Percentiles rank a stretch among this genome's conserved stretches.
Conservation (phyloP, 2,888 invertebrate species). For the Luperina testacea region DNA sequence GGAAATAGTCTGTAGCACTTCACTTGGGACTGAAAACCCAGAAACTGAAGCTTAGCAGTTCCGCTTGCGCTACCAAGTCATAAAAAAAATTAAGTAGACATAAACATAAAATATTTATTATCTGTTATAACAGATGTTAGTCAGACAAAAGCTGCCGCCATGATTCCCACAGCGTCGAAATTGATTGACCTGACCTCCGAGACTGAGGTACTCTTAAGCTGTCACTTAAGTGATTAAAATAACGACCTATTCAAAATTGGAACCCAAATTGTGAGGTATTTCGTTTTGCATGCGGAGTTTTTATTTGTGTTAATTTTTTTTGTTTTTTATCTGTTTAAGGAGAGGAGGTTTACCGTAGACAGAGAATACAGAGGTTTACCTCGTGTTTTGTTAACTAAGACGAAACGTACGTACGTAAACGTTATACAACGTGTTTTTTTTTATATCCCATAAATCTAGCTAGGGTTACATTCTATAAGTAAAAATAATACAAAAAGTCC, state of each 20-base stretch:
- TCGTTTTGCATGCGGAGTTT: slow-evolving; percentile 26
- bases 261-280: slow-evolving; percentile 31
- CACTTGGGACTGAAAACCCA: background rate
- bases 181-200: slow-evolving; percentile 56
- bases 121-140: slow-evolving; percentile 6
- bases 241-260: slow-evolving; percentile 56
- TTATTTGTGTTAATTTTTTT: slow-evolving; percentile 13
- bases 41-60: background rate
- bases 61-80: background rate
- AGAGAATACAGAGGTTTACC: too few species aligned
- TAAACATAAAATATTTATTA: slow-evolving; percentile 21
- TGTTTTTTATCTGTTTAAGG: slow-evolving; percentile 11
- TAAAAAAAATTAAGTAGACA: background rate
- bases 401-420: background rate
- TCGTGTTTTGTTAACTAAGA: background rate
- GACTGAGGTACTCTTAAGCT: slow-evolving; percentile 24
- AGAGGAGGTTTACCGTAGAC: background rate
- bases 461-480: too few species aligned
- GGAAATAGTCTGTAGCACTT: background rate
- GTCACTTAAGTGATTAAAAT: slow-evolving; percentile 53
- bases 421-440: background rate
- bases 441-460: too few species aligned
- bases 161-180: slow-evolving; percentile 57
- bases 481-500: too few species aligned
- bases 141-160: slow-evolving; percentile 15